Evolutionary conservation across 53 echinoderm and acorn worm species (phyloP).

Genomic region (Crossaster papposus): DNA sequence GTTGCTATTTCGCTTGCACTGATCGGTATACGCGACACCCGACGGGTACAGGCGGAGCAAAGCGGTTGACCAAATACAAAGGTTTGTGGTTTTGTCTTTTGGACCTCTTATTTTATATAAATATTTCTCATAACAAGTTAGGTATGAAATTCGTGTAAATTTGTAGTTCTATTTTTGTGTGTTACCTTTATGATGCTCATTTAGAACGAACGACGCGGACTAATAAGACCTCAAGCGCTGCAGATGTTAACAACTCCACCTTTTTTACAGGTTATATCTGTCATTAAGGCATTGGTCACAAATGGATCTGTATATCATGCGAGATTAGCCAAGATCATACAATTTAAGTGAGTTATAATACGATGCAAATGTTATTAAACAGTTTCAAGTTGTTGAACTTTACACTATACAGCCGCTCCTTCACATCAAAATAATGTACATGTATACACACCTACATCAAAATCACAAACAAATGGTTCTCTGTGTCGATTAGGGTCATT

Average conservation of each 20-base stretch:
- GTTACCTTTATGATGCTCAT: neutral
- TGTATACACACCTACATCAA: neutral
- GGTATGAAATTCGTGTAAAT: neutral
- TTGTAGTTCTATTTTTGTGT: neutral
- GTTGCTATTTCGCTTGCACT: neutral
- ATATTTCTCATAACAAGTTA: neutral
- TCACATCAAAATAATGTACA: too few species aligned
- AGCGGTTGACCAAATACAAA: neutral
- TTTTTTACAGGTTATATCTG: too few species aligned
- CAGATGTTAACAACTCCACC: too few species aligned
- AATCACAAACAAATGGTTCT: neutral
- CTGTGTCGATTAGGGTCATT: neutral
- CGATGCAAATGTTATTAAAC: too few species aligned
- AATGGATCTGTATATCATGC: too few species aligned
- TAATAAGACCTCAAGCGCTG: too few species aligned
- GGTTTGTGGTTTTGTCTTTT: slow-evolving; percentile 15
- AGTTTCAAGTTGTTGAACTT: too few species aligned
- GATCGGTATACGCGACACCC: neutral
- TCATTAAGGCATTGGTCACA: too few species aligned
- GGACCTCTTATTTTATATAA: neutral
- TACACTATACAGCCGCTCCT: neutral
- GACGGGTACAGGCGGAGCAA: neutral
- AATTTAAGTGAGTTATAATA: too few species aligned
- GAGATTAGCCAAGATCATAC: too few species aligned
- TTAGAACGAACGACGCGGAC: neutral